Percentiles rank a stretch among this genome's conserved stretches.
phyloP scores from a whole-genome alignment of 2,113 vertebrate species.

The human (Homo sapiens) region DNA sequence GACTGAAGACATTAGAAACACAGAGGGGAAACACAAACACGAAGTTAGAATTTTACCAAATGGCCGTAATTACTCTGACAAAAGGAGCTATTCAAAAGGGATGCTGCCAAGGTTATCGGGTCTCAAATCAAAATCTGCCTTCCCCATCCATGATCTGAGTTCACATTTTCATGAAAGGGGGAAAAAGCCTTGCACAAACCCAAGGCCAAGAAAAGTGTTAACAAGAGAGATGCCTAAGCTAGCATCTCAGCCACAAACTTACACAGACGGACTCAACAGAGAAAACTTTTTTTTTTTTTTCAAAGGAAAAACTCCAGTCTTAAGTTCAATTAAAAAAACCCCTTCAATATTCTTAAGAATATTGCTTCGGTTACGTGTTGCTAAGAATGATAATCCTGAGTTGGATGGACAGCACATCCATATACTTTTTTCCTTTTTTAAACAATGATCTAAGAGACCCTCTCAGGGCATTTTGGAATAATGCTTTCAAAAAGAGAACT shows the following conservation, averaged over 20 bases:
- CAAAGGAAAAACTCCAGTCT: neutral
- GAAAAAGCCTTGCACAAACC: neutral
- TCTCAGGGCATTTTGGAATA: neutral
- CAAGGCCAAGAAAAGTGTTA: neutral
- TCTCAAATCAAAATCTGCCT: neutral
- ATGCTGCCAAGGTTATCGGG: neutral
- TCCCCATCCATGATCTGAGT: neutral
- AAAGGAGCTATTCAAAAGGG: neutral
- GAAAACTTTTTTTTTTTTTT: neutral
- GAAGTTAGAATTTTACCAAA: neutral
- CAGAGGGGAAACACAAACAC: neutral
- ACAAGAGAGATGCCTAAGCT: neutral
- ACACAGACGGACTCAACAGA: neutral
- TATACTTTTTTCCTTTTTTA: neutral
- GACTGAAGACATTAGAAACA: neutral
- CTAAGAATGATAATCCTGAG: neutral
- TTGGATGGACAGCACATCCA: neutral
- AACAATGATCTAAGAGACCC: constrained; percentile 2
- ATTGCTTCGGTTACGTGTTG: neutral
- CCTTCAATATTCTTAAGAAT: neutral
- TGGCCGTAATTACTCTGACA: neutral
- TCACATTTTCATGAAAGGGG: neutral
- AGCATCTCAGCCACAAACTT: neutral
- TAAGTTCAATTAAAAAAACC: neutral
- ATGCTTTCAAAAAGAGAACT: constrained; percentile 41